Percentiles rank a stretch among this genome's conserved stretches.
Conservation (phyloP, 2,888 invertebrate genomes). For the Neocrepidodera transversa region DNA sequence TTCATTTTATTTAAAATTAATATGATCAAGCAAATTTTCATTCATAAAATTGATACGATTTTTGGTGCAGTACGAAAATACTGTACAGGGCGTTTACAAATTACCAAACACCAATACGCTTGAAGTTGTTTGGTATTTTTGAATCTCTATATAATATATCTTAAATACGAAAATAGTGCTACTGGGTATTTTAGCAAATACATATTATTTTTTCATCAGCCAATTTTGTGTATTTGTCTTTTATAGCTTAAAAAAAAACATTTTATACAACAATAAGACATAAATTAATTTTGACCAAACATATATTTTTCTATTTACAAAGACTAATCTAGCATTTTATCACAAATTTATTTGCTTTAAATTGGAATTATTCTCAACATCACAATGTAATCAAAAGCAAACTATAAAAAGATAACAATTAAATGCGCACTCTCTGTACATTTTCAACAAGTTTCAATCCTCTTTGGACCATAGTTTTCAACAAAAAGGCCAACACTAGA, state of each 20-base stretch:
- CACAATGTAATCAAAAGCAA: slow-evolving; percentile 58
- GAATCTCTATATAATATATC: not conserved
- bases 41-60: slow-evolving; percentile 37
- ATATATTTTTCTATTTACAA: slow-evolving; percentile 47
- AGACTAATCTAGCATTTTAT: slow-evolving; percentile 54
- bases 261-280: slow-evolving; percentile 19
- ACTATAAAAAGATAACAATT: slow-evolving; percentile 51
- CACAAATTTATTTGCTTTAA: slow-evolving; percentile 60
- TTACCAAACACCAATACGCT: not conserved
- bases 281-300: slow-evolving; percentile 42
- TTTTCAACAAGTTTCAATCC: slow-evolving; percentile 20
- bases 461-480: slow-evolving; percentile 5
- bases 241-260: slow-evolving; percentile 13
- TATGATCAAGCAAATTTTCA: slow-evolving; percentile 29
- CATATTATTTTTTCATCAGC: no score
- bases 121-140: no score
- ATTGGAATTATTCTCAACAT: slow-evolving; percentile 58
- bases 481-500: not conserved
- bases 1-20: slow-evolving; percentile 3
- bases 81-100: slow-evolving; percentile 40
- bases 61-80: slow-evolving; percentile 58
- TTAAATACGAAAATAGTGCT: not conserved
- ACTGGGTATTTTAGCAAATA: not conserved
- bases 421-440: slow-evolving; percentile 41
- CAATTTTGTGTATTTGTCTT: not conserved